Evolutionary conservation across 2,113 vertebrate genomes (phyloP), one percentile per base, ranked within the genome.

Genomic region (Elephantulus edwardii): DNA sequence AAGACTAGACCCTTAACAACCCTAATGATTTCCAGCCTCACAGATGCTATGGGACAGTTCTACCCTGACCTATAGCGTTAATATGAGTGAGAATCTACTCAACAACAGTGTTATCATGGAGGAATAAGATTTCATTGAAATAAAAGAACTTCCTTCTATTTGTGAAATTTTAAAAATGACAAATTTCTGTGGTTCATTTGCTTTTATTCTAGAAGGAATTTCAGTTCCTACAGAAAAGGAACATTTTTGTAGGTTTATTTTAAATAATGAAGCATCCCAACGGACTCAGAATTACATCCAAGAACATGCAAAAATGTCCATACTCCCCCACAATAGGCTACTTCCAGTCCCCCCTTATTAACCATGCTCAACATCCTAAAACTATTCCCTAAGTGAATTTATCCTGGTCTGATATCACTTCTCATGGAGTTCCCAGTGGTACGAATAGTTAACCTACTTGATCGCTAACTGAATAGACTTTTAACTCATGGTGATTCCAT

Each of bases 151-250:
- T 79, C 62, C n/a, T 46, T 83, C 44, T 64, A 60, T 44, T 84
- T 44, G 54, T 42, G 4, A 88, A 94, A 88, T 50, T 56, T 24
- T n/a, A 78, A 88, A 83, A 90, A 91, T 88, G 90, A 79, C 84
- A 66, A 76, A 91, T 94, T 40, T 42, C 60, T 62, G 35, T 6
- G 40, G 85, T 88, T 75, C 62, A 70, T 58, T 88, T 89, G 77
- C 46, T 38, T 91, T 95, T 88, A 64, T 79, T 92, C 40, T 94
- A 83, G 78, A 70, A 90, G 12, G 16, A 19, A 9, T 83, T 86
- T 90, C 48, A 90, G 56, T 90, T 90, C 64, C 35, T 33, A 52
- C 14, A 48, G 83, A 68, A n/a, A 50, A 86, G 40, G 42, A 93
- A 52, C 71, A 44, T 80, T 88, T 90, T 89, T 72, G 40, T 19